Evolutionary conservation across 2,888 invertebrate species (phyloP), one percentile per base, ranked within the genome.

Genomic region (Seira ritae): DNA sequence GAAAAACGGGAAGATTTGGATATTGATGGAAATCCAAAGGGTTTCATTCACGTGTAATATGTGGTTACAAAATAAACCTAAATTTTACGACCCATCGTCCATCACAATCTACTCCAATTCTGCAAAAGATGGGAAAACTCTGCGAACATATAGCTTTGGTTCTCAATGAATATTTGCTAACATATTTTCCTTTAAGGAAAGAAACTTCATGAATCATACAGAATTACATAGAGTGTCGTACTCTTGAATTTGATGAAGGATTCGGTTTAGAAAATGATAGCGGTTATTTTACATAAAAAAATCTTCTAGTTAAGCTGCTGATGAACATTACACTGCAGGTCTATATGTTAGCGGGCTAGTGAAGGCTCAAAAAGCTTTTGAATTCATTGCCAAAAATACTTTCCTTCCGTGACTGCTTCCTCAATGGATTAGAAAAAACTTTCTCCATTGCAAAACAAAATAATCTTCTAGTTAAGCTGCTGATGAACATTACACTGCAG

Each of bases 61-160:
- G 12, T 10, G 60, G 60, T 60, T 60, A 60, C 10, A 60, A 60
- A 60, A 60, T 60, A 60, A 60, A 60, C 60, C 72, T 73, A 66
- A 79, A 72, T 31, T 72, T 79, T 67, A 79, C 72, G 73, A 65
- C 73, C 37, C 50, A 72, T 79, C 79, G 62, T 68, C 46, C 31
- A 67, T 72, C 79, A 72, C 79, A 79, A 78, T 78, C 71, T 78
- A 78, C 78, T 46, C 71, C 66, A 71, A 66, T 72, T 50, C 65
- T 23, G 31, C 37, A 37, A 76, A 70, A 70, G 62, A 70, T 77
- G 50, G 23, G 22, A 62, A 69, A 68, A 60, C 42, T 42, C 6
- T 42, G 12, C 42, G 42, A 42, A 42, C 6, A 42, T 42, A 12
- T 42, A 42, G 6, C 12, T 42, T 8, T 42, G 12, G 42, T 8